Percentiles rank a stretch among this genome's conserved stretches.
Conservation (phyloP, 92 coral and sea anemone genomes). For the Parazoanthus darwini region DNA sequence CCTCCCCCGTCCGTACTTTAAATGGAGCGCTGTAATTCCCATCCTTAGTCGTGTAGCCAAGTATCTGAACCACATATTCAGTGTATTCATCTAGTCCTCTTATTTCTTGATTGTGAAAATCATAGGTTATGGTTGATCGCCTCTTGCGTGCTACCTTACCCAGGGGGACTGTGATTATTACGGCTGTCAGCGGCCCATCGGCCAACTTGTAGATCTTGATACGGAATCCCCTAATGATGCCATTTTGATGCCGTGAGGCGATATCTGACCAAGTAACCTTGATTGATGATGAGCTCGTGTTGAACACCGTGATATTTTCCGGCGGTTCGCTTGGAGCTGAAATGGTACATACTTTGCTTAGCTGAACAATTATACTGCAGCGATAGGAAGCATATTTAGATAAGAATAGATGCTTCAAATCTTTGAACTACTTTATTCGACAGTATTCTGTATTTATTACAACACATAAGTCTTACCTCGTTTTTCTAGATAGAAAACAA, state of each 20-base stretch:
- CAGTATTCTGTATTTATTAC: too few species aligned
- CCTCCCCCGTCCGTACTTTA: conserved; percentile 31
- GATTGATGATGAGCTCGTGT: conserved; percentile 20
- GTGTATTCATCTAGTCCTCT: conserved; percentile 22
- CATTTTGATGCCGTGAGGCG: not conserved
- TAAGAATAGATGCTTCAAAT: not conserved
- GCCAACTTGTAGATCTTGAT: conserved; percentile 13
- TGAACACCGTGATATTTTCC: not conserved
- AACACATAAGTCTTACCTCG: too few species aligned
- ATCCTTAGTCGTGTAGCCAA: conserved; percentile 21
- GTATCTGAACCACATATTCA: conserved; percentile 5
- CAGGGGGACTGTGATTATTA: not conserved
- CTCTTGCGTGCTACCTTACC: not conserved
- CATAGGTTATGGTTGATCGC: conserved; percentile 25
- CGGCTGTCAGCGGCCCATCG: not conserved
- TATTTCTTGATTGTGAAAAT: not conserved
- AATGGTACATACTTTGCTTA: too few species aligned
- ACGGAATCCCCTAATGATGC: conserved; percentile 16
- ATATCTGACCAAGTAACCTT: conserved; percentile 20
- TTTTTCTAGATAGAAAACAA: too few species aligned
- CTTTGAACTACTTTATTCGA: not conserved
- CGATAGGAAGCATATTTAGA: too few species aligned
- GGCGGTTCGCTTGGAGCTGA: conserved; percentile 29
- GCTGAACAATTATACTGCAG: too few species aligned
- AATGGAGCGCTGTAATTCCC: conserved; percentile 45